Evolutionary conservation across 2,113 vertebrate genomes (phyloP).

Genomic region (Lepidothrix coronata): DNA sequence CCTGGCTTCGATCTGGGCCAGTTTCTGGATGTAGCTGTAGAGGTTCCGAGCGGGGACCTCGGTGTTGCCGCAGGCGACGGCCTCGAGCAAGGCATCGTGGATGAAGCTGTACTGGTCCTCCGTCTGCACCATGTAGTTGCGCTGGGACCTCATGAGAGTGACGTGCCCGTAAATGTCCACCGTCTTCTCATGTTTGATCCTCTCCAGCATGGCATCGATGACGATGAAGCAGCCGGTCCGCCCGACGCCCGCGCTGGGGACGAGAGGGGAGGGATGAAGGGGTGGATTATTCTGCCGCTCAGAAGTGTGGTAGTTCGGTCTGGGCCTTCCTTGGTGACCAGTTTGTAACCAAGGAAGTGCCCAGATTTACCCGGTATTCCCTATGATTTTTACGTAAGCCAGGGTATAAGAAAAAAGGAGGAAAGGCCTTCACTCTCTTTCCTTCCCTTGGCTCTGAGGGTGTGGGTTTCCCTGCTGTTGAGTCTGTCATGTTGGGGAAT

Average conservation of each 20-base stretch:
- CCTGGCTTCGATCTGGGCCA: conserved; percentile 89
- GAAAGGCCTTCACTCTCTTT: no score
- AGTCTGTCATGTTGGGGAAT: no score
- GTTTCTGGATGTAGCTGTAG: conserved; percentile 95
- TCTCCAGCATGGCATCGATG: conserved; percentile 97
- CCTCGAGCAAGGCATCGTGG: conserved; percentile 95
- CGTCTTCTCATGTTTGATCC: conserved; percentile 95
- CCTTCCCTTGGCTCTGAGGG: no score
- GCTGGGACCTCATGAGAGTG: conserved; percentile 95
- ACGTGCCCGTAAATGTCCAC: conserved; percentile 97
- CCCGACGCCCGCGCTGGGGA: conserved; percentile 87
- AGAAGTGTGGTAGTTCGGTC: no score
- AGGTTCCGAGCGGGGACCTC: conserved; percentile 94
- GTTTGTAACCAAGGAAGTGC: no score
- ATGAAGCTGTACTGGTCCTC: conserved; percentile 99
- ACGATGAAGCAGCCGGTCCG: conserved; percentile 97
- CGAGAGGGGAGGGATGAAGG: not conserved
- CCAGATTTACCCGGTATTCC: no score
- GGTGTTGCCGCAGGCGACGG: conserved; percentile 94
- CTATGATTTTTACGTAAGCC: no score
- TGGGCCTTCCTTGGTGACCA: no score
- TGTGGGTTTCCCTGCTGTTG: no score
- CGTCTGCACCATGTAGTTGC: conserved; percentile 99
- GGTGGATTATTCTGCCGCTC: rapidly evolving
- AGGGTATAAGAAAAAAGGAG: no score